Evolutionary conservation across 2,888 invertebrate genomes (phyloP).

Genomic region (Phengaris alcon): DNA sequence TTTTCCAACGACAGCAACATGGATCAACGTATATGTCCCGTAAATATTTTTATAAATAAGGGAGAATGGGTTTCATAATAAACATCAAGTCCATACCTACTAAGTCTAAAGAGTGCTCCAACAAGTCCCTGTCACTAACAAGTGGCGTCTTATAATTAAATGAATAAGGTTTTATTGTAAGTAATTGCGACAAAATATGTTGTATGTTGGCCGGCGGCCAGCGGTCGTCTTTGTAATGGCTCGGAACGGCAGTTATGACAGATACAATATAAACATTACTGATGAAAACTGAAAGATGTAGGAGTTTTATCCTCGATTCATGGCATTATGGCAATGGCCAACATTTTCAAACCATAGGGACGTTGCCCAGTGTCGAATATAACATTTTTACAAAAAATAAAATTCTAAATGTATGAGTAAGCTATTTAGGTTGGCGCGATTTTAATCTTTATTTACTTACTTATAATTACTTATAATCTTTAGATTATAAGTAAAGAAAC

Average conservation of each 20-base stretch:
- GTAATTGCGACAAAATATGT: background rate
- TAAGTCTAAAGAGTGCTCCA: background rate
- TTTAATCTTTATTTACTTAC: too few relatives aligned
- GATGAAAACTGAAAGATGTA: slow-evolving; percentile 31
- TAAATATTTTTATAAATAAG: too few relatives aligned
- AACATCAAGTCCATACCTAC: background rate
- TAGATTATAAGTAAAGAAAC: too few relatives aligned
- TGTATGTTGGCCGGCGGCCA: slow-evolving; percentile 39
- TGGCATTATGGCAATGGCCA: background rate
- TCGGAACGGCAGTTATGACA: slow-evolving; percentile 62
- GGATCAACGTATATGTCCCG: too few relatives aligned
- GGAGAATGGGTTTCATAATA: background rate
- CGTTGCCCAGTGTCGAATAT: too few relatives aligned
- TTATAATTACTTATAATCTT: too few relatives aligned
- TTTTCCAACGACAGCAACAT: too few relatives aligned
- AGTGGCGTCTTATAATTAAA: slow-evolving; percentile 2
- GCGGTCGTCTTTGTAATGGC: slow-evolving; percentile 52
- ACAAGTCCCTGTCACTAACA: background rate
- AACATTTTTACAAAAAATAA: too few relatives aligned
- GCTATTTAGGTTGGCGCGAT: too few relatives aligned
- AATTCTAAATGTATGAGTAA: too few relatives aligned
- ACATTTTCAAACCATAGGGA: too few relatives aligned
- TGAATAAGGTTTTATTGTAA: slow-evolving; percentile 18
- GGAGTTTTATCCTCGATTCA: background rate
- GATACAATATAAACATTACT: slow-evolving; percentile 41